Base-by-base conservation (phyloP, 2,113 vertebrate genomes). In the Meleagris gallopavo region DNA sequence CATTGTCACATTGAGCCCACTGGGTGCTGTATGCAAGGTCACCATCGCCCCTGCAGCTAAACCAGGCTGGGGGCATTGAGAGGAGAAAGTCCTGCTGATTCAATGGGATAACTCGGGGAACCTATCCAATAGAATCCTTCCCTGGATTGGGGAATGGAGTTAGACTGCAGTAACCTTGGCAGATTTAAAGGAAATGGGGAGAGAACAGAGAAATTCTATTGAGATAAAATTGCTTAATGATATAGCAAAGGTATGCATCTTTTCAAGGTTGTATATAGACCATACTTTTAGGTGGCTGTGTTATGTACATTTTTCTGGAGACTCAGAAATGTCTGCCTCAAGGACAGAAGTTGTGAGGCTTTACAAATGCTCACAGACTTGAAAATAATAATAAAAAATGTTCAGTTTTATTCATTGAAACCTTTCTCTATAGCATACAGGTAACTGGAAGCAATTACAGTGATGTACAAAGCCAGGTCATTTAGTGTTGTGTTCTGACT, bases 71-170 rank as follows among this genome's bases (percentile, higher is more conserved):
- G 64, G 65, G 60, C 1, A 2, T 74, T 21, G 41, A 8, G 5
- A 36, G 66, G 32, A 67, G 13, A 75, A 80, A 8, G 46, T 34
- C 48, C 87, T 1, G 25, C 55, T 45, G 45, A 36, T 21, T 38
- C 13, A 0, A 17, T 3, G 3, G 50, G 58, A 43, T 7, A 45
- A 78, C 27, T 12, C 0, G 3, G 7, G 77, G 45, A 64, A 71
- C 50, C 52, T 18, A 0, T 57, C 25, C 16, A 75, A 62, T 9
- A 81, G 65, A 86, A 84, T 70, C 25, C 7, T 12, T 58, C 14
- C 60, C 15, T 50, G 50, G 24, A 62, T 45, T 55, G 78, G 12
- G 62, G 32, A 70, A 19, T 5, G 5, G 22, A 87, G 17, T 29
- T 14, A 88, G 57, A 73, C 12, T 65, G 70, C 40, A 36, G 19